These are phyloP conservation scores for Germaria angustata DNA, from an alignment of 2,888 invertebrate species.

Conservation along the genomic window DNA sequence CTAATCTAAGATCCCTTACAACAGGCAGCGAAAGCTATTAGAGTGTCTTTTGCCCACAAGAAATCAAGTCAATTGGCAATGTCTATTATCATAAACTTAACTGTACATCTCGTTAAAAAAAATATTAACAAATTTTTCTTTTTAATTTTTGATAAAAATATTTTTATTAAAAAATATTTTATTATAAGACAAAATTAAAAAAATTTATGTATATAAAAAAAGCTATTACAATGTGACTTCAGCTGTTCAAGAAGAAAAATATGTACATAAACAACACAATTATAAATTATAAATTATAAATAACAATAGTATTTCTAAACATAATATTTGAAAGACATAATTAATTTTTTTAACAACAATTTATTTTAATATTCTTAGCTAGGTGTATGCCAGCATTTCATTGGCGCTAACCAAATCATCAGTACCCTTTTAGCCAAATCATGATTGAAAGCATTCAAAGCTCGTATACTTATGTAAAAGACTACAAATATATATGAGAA, in stretches of 20 bases:
- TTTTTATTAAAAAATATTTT: conserved; percentile 17
- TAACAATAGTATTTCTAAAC: neutral
- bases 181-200: conserved; percentile 1
- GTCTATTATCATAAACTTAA: neutral
- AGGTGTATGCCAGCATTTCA: too few relatives aligned
- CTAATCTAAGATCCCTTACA: too few relatives aligned
- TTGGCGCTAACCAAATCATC: too few relatives aligned
- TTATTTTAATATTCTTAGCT: too few relatives aligned
- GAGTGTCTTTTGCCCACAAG: too few relatives aligned
- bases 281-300: conserved; percentile 21
- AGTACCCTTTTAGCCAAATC: too few relatives aligned
- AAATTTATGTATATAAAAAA: conserved; percentile 24
- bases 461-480: too few relatives aligned
- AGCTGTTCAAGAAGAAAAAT: conserved; percentile 20
- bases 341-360: neutral
- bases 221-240: conserved; percentile 42
- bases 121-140: neutral
- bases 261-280: conserved; percentile 20
- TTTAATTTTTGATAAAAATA: conserved; percentile 17
- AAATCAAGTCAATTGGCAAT: neutral
- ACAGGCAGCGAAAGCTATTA: too few relatives aligned
- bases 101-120: neutral
- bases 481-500: too few relatives aligned
- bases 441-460: too few relatives aligned
- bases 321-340: neutral